Evolutionary conservation across 2,797 vertebrate genomes (phyloP), one percentile per base, ranked within the genome.

Genomic region (Nasua narica): DNA sequence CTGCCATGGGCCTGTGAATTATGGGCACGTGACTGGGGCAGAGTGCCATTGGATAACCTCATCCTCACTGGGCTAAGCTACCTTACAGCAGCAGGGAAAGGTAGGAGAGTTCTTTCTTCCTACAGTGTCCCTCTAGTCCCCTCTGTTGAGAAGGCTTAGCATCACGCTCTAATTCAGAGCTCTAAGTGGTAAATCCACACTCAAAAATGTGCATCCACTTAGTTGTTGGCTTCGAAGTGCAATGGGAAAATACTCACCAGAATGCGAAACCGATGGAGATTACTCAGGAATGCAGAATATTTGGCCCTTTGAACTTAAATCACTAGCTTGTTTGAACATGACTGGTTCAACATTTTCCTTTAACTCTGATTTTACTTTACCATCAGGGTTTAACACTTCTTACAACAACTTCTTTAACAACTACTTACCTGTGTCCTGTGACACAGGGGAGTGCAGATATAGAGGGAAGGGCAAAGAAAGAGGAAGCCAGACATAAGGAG

Each of bases 131-230:
- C 56, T 56, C 40, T 74, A 76, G 84, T 48, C n/a, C 37, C 67
- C 48, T 87, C 77, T 67, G n/a, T 16, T 40, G 89, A 76, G 67
- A 67, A 76, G 82, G 48, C 5, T 48, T n/a, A 81, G 25, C 46
- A 27, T 81, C 9, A 62, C 11, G 16, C 10, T 56, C 62, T 79
- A 62, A 90, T 83, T 85, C 23, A 52, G 1, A 89, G 48, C 52
- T 93, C 76, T 58, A 70, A 95, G 52, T 43, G 95, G 18, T 88
- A 97, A 97, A 74, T 90, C 58, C 84, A 1, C 48, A 43, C 84
- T 94, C 54, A 93, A 77, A 98, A 98, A 37, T 79, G 11, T 65
- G n/a, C 4, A 40, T 15, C 37, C 40, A 9, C 37, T 62, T 92
- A 18, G 16, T 97, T 70, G 35, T 54, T 29, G 58, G 54, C 52